phyloP scores from a whole-genome alignment of 2,888 invertebrate species.

The Tetramorium bicarinatum region DNA sequence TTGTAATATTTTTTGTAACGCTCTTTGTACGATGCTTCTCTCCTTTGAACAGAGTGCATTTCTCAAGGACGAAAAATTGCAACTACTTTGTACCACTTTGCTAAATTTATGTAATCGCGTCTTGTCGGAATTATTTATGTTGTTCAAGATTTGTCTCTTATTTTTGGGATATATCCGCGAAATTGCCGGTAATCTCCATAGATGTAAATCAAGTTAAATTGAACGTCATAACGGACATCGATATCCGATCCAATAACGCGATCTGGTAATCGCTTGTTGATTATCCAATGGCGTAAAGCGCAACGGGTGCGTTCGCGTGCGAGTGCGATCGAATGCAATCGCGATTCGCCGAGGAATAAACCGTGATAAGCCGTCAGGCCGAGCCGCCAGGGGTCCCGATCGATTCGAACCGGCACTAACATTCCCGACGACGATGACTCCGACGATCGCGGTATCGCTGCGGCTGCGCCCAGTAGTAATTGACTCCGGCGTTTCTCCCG shows the following conservation, averaged over 20 bases:
- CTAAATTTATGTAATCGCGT: not conserved
- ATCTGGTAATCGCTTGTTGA: not conserved
- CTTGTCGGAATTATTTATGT: not conserved
- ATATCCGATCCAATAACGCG: not conserved
- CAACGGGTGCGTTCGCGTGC: constrained; percentile 7
- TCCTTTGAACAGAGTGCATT: not conserved
- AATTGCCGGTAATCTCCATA: not conserved
- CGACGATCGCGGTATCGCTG: constrained; percentile 48
- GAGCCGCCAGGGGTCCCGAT: constrained; percentile 34
- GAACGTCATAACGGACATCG: not conserved
- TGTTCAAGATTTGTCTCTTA: not conserved
- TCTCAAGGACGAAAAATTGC: not conserved
- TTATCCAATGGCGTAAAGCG: not conserved
- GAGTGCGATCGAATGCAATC: not conserved
- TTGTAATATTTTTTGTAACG: not conserved
- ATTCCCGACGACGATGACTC: constrained; percentile 27
- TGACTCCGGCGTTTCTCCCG: constrained; percentile 73
- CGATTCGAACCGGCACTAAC: constrained; percentile 58
- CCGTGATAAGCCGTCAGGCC: not conserved
- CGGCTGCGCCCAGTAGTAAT: constrained; percentile 71
- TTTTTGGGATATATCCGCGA: not conserved
- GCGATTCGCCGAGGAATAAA: constrained; percentile 10
- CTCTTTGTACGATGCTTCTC: not conserved
- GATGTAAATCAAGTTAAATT: not conserved
- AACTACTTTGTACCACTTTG: not conserved